Base-by-base conservation (phyloP, 2,113 vertebrate species). In the Chascanopsetta lugubris region DNA sequence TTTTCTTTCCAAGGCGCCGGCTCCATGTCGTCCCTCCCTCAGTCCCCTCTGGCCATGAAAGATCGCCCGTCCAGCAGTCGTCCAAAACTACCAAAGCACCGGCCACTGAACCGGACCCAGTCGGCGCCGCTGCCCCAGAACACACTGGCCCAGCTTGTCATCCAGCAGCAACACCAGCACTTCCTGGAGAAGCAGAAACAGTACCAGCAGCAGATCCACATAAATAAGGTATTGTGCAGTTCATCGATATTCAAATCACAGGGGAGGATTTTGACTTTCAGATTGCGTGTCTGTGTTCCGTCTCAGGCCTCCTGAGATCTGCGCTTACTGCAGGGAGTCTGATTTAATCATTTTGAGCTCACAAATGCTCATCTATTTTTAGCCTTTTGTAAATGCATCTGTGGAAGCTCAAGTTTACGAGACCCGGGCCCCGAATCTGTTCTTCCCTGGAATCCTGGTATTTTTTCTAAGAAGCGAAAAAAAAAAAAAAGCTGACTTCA, bases 121-220 rank as follows among this genome's bases (percentile, higher is more conserved):
- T 98, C 97, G 10, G 97, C 96, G 18, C 97, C 97, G 24, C 92
- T 98, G 89, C 97, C 97, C 69, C 97, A 98, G 89, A 96, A 95
- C 82, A 95, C 96, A 0, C 89, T 99, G 91, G 97, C 97, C 56
- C 97, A 99, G 82, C 93, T 99, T 54, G 96, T 99, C 78, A 97
- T 98, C 83, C 97, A 98, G 87, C 97, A 99, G 85, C 97, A 99
- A 50, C 97, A 99, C 88, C 97, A 98, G 89, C 95, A 98, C 30
- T 98, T 98, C 91, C 85, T 98, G 89, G 97, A 98, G 90, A 97
- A 96, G 69, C 97, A 98, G 90, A 99, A 97, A 88, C 95, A 95
- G 61, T 99, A 98, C 87, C 96, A 98, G 89, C 96, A 98, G 81
- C 95, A 98, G 89, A 85, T 98, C 87, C 96, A 98, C 77, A 94